These are phyloP conservation scores for Anthopleura sola DNA, from an alignment of 64 coral and sea anemone species.

Conservation along the genomic window DNA sequence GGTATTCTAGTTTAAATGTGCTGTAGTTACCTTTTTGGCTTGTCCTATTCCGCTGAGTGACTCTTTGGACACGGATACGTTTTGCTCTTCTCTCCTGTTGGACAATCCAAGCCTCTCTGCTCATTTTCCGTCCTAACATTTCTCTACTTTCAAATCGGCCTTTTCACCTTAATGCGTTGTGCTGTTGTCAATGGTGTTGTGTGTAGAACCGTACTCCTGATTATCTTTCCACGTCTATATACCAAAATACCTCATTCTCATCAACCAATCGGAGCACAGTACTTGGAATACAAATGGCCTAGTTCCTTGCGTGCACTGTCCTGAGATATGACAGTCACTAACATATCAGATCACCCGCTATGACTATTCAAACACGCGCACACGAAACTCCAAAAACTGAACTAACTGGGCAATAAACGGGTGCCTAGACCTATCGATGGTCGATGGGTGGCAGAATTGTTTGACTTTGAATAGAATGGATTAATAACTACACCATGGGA, in stretches of 20 bases:
- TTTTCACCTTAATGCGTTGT: not conserved
- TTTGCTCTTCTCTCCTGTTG: conserved; percentile 8
- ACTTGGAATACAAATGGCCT: not conserved
- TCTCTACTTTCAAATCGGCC: not conserved
- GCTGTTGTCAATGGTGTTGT: not conserved
- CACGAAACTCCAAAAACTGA: not conserved
- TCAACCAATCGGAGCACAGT: not conserved
- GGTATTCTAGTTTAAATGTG: not conserved
- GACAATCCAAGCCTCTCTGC: not conserved
- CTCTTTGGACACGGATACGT: not conserved
- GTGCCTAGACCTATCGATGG: not conserved
- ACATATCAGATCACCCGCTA: conserved; percentile 12
- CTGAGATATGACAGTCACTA: conserved; percentile 13
- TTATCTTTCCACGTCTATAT: not conserved
- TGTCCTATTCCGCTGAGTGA: not conserved
- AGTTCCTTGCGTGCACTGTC: not conserved
- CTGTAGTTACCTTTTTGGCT: not conserved
- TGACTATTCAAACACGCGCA: conserved; percentile 1
- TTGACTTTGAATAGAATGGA: not conserved
- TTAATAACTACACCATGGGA: not conserved
- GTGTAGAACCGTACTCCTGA: not conserved
- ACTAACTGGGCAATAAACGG: not conserved
- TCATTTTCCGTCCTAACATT: not conserved
- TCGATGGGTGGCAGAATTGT: not conserved
- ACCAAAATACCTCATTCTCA: not conserved